Base-by-base conservation (phyloP, 2,797 vertebrate species). In the Propithecus deckenii region DNA sequence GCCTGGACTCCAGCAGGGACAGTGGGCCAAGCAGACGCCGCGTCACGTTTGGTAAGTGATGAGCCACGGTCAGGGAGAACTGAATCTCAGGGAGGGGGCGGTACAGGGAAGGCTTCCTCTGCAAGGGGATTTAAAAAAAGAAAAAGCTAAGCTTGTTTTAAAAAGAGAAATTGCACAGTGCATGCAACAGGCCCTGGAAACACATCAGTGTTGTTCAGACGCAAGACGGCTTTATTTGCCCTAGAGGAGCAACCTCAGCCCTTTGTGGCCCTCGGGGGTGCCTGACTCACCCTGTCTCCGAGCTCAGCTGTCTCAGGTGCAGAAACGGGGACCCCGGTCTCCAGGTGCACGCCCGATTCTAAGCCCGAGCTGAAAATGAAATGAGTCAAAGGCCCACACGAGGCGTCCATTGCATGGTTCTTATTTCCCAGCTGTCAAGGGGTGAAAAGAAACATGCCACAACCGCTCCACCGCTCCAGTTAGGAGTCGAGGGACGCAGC, bases 391-490 rank as follows among this genome's bases (percentile, higher is more conserved):
- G 46, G 17, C 48, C 52, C 41, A 20, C 30, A 23, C 8, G 1
- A 4, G 12, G 32, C 2, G 35, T 14, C 69, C 61, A 15, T 0
- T 30, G 28, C 7, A 8, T 5, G 13, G 12, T 12, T n/a, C 61
- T 43, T 11, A 22, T 4, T 15, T 14, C 23, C 46, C 3, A 9
- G 7, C n/a, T 6, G 41, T 23, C 38, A 17, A 55, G 41, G 52
- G 25, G 13, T 11, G 20, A 25, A n/a, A 15, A 41, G 65, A 23
- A 63, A 30, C 41, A 5, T 1, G 46, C 23, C 41, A 12, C 7
- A 0, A 1, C 4, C 8, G 0, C n/a, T 46, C 2, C 55, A 14
- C 6, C 1, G 50, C 65, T 65, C 13, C 4, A 0, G 0, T 0
- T 7, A 43, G 5, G 7, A 43, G 12, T 20, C 23, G 1, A 4